Evolutionary conservation across 2,797 vertebrate genomes (phyloP), one percentile per base, ranked within the genome.

Genomic region (Otolemur crassicaudatus): DNA sequence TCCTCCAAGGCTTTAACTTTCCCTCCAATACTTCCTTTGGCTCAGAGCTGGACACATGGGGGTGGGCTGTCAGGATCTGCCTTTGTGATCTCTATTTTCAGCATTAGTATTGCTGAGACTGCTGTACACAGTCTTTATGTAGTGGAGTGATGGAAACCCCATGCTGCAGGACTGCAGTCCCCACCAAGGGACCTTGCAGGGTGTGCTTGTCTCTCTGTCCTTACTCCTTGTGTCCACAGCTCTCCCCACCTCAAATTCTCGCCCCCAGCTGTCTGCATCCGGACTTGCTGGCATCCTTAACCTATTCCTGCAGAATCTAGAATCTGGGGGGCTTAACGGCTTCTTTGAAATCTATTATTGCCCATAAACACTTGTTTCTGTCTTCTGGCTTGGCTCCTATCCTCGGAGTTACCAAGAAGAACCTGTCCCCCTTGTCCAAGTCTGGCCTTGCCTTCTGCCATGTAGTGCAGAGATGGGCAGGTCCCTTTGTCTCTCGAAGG

Each of bases 201-300:
- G 16, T 1, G 2, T 8, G 7, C n/a, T 17, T 1, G 0, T 22
- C 46, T 72, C 60, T 53, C 3, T 2, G 19, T 12, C 29, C 3
- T 16, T 34, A 1, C 37, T 6, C 46, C 34, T n/a, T 0, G 6
- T 43, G 11, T 31, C 60, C 9, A 13, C 1, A 9, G 23, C 34
- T 23, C 3, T 23, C 12, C 11, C 1, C 12, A 0, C 5, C 40
- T 53, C 60, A 34, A 2, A 7, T 6, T 5, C 34, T 58, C 8
- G 37, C 49, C 12, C 14, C 1, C 22, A 12, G 34, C 56, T 3
- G 63, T 12, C 63, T 67, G n/a, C 31, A 2, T n/a, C 14, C 43
- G 27, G 13, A 29, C 61, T 46, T 49, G 2, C 31, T 34, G 31
- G 29, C 56, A 34, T 3, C 29, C 49, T 46, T 23, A 11, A 40